These are phyloP conservation scores for Propithecus perrieri DNA, from an alignment of 2,797 vertebrate species.

Conservation along the genomic window DNA sequence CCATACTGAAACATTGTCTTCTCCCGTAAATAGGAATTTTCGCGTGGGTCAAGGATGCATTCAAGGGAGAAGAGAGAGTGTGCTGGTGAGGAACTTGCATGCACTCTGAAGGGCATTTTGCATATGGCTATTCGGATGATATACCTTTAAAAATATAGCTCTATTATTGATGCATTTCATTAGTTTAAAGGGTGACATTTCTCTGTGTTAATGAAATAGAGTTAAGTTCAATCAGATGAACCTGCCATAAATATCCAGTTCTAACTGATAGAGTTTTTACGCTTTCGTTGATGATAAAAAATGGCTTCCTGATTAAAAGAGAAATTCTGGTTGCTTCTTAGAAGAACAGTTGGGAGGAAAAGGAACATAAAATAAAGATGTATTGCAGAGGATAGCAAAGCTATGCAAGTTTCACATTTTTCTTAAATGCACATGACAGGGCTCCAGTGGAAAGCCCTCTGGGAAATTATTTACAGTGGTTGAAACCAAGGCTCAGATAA, in stretches of 20 bases:
- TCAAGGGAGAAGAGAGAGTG: slow-evolving; percentile 62
- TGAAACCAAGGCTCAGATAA: slow-evolving; percentile 28
- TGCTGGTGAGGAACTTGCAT: slow-evolving; percentile 58
- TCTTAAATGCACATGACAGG: slow-evolving; percentile 51
- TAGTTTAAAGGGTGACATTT: slow-evolving; percentile 81
- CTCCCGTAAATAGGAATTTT: background rate
- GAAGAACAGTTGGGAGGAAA: slow-evolving; percentile 53
- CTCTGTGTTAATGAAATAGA: slow-evolving; percentile 83
- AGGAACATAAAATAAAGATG: slow-evolving; percentile 66
- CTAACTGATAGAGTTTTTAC: slow-evolving; percentile 82
- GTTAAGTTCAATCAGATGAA: slow-evolving; percentile 76
- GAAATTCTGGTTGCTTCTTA: slow-evolving; percentile 67
- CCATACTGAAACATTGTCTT: background rate
- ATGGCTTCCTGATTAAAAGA: slow-evolving; percentile 55
- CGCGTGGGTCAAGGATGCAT: slow-evolving; percentile 24
- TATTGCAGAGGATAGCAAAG: slow-evolving; percentile 29
- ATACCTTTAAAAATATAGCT: slow-evolving; percentile 79
- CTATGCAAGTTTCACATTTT: slow-evolving; percentile 58
- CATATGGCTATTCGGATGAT: slow-evolving; percentile 67
- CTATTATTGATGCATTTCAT: slow-evolving; percentile 78
- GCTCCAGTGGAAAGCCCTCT: slow-evolving; percentile 3
- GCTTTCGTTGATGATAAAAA: slow-evolving; percentile 80
- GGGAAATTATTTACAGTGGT: slow-evolving; percentile 60
- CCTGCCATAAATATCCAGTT: slow-evolving; percentile 78
- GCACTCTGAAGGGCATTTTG: slow-evolving; percentile 64